Base-by-base conservation (phyloP, 2,888 invertebrate genomes). In the Eueremaeus valkanovi region DNA sequence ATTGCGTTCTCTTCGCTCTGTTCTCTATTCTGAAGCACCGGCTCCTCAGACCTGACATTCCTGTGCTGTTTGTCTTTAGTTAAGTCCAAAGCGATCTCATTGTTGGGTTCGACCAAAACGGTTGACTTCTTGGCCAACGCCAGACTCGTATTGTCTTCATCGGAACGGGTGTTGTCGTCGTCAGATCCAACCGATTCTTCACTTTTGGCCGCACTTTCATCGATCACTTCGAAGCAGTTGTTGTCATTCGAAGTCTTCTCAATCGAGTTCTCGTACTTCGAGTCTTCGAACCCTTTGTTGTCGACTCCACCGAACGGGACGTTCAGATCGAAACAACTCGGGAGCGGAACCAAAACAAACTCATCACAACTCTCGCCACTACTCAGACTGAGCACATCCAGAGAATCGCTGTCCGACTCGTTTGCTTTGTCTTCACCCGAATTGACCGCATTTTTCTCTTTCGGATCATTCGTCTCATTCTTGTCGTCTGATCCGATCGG, bases 271-370 rank as follows among this genome's bases (percentile, higher is more conserved):
- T 42, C 27, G n/a, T 0, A 13, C 33, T 70, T 78, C 78, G 21
- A 77, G 76, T 78, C 77, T 61, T 78, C 76, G 1, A 77, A 77
- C 8, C 75, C 78, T 24, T 74, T 68, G 21, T 21, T 42, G 27
- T 72, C 51, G 29, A 31, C 24, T 13, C 29, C 42, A 61, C 73
- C 45, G 55, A 78, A 78, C 13, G 79, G 78, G 45, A 77, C 76
- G 21, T 72, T 72, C 21, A 79, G 40, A 77, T 82, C 80, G 78
- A 84, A 84, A 77, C 84, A 84, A 68, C 82, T 82, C 1, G 84
- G 84, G 76, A 84, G 78, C 0, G 83, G 83, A 18, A 84, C 83
- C 16, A 84, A 81, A 73, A 82, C 82, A 80, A 83, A 84, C 68
- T 83, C 84, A 55, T 75, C 75, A 6, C n/a, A 21, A 72, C 49